Base-by-base conservation (phyloP, 2,888 invertebrate species). In the Nymphalis polychloros region DNA sequence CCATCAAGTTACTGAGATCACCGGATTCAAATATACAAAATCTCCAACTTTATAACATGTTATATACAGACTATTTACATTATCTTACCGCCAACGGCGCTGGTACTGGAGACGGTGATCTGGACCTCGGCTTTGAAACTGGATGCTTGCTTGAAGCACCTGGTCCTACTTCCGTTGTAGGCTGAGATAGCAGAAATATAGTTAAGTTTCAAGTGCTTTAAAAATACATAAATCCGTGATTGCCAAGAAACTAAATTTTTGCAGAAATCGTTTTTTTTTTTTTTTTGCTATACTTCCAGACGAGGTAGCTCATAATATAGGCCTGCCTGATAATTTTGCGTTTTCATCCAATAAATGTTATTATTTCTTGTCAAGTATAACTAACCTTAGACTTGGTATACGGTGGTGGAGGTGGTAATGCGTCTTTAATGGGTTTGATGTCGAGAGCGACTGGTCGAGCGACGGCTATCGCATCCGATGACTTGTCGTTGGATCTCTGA, bases 381-480 rank as follows among this genome's bases (percentile, higher is more conserved):
- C 41, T 41, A 13, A 90, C 92, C 85, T 92, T 92, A 63, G 85
- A 75, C 73, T 92, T 93, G 2, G 77, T 78, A 35, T 83, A 74
- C 2, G 84, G 78, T 4, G 93, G 93, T 0, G 93, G 93, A 0
- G 89, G 91, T 2, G 89, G 93, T 66, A 93, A 81, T 6, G 90
- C 92, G 8, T 93, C 93, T 71, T 91, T 90, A 8, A 87, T 70
- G 0, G 89, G 89, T 67, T 88, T 90, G 23, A 91, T 87, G 71
- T 91, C 93, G 0, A 89, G 84, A 27, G 82, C 90, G 1, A 90
- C 86, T 0, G 93, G 93, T 69, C 93, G 82, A 6, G 93, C 89
- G 0, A 91, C 84, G 0, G 84, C 88, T 59, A 92, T 89, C 16
- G 79, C 86, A 72, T 89, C 90, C 10, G 41, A 41, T 73, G 27